Conservation (phyloP, 2,888 invertebrate species). For the Idaea biselata region DNA sequence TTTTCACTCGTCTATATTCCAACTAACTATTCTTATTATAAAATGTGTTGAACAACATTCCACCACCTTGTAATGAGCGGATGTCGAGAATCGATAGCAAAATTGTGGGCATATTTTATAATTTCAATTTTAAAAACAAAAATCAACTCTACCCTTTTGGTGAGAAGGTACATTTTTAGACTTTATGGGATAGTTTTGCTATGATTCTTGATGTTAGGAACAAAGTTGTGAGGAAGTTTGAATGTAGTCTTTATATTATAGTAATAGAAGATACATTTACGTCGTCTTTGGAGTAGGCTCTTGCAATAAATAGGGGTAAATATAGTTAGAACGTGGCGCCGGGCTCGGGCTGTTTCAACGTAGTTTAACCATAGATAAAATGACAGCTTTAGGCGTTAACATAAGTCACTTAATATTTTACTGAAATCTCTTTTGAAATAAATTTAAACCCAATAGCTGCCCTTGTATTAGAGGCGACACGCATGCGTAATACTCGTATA, state of each 20-base stretch:
- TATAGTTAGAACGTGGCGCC: constrained; percentile 15
- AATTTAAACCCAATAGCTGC: no score
- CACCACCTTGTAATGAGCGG: constrained; percentile 75
- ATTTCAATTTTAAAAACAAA: constrained; percentile 33
- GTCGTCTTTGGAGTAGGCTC: constrained; percentile 51
- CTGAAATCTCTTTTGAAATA: neutral
- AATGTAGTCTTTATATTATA: constrained; percentile 57
- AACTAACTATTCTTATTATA: constrained; percentile 60
- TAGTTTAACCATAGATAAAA: constrained; percentile 53
- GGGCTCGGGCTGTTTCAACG: constrained; percentile 21
- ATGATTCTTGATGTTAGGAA: constrained; percentile 44
- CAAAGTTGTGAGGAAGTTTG: constrained; percentile 41
- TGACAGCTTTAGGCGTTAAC: constrained; percentile 60
- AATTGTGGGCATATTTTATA: constrained; percentile 72
- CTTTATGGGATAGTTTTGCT: constrained; percentile 31
- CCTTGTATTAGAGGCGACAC: no score
- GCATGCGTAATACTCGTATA: no score
- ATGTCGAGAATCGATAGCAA: constrained; percentile 75
- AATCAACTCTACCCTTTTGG: neutral
- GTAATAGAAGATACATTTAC: constrained; percentile 54
- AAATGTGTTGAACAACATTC: constrained; percentile 73
- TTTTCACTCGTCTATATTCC: constrained; percentile 49
- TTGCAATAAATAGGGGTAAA: constrained; percentile 50
- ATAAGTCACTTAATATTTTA: constrained; percentile 14
- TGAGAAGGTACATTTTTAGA: constrained; percentile 24